Evolutionary conservation across 1,140 invertebrate genomes (phyloP).

Genomic region (Acromyrmex heyeri): DNA sequence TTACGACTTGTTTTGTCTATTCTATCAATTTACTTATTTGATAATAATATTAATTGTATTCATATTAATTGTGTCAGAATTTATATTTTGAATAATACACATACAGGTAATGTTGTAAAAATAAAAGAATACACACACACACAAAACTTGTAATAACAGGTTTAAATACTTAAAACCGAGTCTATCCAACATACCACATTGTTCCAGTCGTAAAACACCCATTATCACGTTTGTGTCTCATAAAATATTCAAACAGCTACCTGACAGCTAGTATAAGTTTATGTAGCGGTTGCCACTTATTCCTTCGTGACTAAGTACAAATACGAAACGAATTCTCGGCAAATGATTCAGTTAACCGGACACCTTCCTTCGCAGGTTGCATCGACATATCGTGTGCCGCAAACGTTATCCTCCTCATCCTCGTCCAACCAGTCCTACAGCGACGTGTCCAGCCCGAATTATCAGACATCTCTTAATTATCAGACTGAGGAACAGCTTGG

Average conservation of each 20-base stretch:
- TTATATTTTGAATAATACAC: not conserved
- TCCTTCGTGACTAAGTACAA: not conserved
- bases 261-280: conserved; percentile 15
- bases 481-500: conserved; percentile 70
- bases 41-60: not conserved
- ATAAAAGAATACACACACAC: not conserved
- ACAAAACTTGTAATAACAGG: not conserved
- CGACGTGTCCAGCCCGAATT: conserved; percentile 77
- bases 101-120: not conserved
- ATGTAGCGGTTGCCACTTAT: not conserved
- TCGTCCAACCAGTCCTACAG: conserved; percentile 79
- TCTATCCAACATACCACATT: not conserved
- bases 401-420: conserved; percentile 72
- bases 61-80: not conserved
- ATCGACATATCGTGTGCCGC: conserved; percentile 43
- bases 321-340: conserved; percentile 16
- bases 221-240: conserved; percentile 11
- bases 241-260: conserved; percentile 1
- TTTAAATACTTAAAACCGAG: not conserved
- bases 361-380: conserved; percentile 16
- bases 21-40: not conserved
- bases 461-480: conserved; percentile 61
- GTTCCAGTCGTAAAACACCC: not conserved
- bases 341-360: not conserved
- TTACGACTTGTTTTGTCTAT: not conserved